phyloP scores from a whole-genome alignment of 2,888 invertebrate species.

The Lordiphosa fenestrarum region DNA sequence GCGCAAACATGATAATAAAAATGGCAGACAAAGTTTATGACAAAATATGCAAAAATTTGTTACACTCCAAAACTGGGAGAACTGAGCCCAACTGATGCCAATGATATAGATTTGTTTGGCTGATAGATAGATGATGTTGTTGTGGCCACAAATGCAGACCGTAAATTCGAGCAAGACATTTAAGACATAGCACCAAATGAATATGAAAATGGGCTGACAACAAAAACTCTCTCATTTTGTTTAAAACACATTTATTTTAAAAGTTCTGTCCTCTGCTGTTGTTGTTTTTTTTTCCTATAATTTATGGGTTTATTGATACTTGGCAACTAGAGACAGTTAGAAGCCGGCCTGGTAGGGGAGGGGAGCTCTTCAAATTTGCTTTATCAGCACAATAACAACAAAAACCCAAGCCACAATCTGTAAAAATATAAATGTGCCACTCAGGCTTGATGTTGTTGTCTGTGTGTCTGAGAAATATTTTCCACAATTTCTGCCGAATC shows the following conservation, averaged over 20 bases:
- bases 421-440: constrained; percentile 4
- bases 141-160: constrained; percentile 20
- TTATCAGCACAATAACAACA: constrained; percentile 29
- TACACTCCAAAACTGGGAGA: constrained; percentile 43
- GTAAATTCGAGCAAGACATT: constrained; percentile 29
- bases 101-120: constrained; percentile 12
- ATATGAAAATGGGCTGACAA: constrained; percentile 43
- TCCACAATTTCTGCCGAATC: constrained; percentile 33
- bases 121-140: constrained; percentile 23
- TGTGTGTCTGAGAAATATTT: constrained; percentile 16
- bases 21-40: constrained; percentile 51
- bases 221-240: constrained; percentile 29
- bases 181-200: constrained; percentile 22
- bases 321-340: constrained; percentile 12
- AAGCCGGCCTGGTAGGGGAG: no score
- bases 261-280: constrained; percentile 4
- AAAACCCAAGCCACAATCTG: constrained; percentile 19
- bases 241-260: constrained; percentile 23
- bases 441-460: background rate
- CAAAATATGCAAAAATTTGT: constrained; percentile 69
- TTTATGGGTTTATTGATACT: constrained; percentile 71
- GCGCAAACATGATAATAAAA: constrained; percentile 35
- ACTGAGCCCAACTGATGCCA: constrained; percentile 6
- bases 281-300: constrained; percentile 35
- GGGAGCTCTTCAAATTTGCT: constrained; percentile 24